Evolutionary conservation across 2,113 vertebrate genomes (phyloP).

Genomic region (Podiceps cristatus): DNA sequence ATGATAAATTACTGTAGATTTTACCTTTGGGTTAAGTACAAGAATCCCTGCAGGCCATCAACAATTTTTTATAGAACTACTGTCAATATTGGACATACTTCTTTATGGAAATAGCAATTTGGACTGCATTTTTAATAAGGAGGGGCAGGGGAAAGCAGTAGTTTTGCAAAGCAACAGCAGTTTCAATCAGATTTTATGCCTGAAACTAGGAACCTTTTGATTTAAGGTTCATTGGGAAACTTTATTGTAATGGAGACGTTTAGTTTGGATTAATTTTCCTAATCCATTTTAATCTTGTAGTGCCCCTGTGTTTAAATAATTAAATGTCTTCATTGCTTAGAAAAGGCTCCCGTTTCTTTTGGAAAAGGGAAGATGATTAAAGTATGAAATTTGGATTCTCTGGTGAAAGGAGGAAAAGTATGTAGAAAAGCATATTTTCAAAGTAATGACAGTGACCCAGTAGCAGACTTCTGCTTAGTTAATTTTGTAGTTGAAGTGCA

Average conservation of each 20-base stretch:
- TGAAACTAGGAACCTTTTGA: slow-evolving; percentile 5
- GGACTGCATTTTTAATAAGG: neutral
- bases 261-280: neutral
- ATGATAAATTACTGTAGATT: neutral
- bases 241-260: neutral
- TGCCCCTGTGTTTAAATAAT: neutral
- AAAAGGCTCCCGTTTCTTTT: neutral
- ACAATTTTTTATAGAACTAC: neutral
- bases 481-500: neutral
- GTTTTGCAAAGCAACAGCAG: neutral
- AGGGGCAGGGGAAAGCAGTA: neutral
- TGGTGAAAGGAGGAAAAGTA: neutral
- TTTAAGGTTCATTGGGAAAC: neutral
- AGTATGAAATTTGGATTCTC: neutral
- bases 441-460: neutral
- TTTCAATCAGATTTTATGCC: neutral
- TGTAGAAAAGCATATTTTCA: neutral
- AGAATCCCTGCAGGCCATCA: neutral
- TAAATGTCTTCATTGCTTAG: neutral
- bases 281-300: neutral
- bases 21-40: slow-evolving; percentile 1
- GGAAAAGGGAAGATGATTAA: neutral
- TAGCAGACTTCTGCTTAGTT: neutral
- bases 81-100: neutral
- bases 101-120: neutral